Evolutionary conservation across 2,113 vertebrate species (phyloP), one percentile per base, ranked within the genome.

Genomic region (Cheirogaleus medius): DNA sequence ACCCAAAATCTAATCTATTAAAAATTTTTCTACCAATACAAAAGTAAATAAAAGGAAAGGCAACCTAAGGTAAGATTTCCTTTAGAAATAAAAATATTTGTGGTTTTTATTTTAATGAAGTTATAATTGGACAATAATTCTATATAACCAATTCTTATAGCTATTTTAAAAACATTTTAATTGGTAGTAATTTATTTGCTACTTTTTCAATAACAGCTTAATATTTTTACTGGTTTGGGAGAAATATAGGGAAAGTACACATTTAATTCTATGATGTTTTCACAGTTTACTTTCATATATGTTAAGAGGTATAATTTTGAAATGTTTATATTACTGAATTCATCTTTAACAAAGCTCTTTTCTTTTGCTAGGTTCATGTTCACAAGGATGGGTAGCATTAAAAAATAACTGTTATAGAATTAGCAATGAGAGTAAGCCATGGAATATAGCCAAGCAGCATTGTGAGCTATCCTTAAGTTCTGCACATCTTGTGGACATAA

Each of bases 381-480:
- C 99, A 32, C 49, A 49, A 54, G 99, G 98, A 64, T 99, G 99
- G 99, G 47, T 99, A 88, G 98, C 99, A 68, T 98, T 98, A 74
- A 99, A 98, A 90, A 99, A 98, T 95, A 99, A 98, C 97, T 99
- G 99, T 98, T 99, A 99, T 80, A 98, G 1, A 86, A 88, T 99
- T 63, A 97, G 95, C 37, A 95, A 97, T 95, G 97, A 98, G 2
- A 98, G 97, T 85, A 97, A 98, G 68, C 95, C 98, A 0, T 99
- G 99, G 99, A 98, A 93, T 52, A 74, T 95, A 85, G 99, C 99
- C 47, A 97, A 98, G 86, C 68, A 89, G n/a, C 87, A 27, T 13
- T 99, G 99, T 95, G 94, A 95, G 74, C 63, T 44, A 0, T 93
- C 98, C 83, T 97, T 96, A 21, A 94, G 14, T 90, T 99, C 98